A percentile compares a stretch with the other conserved stretches of the same genome.
These are phyloP conservation scores for Drosophila parthenogenetica DNA, from an alignment of 2,888 invertebrate genomes.

Conservation along the genomic window DNA sequence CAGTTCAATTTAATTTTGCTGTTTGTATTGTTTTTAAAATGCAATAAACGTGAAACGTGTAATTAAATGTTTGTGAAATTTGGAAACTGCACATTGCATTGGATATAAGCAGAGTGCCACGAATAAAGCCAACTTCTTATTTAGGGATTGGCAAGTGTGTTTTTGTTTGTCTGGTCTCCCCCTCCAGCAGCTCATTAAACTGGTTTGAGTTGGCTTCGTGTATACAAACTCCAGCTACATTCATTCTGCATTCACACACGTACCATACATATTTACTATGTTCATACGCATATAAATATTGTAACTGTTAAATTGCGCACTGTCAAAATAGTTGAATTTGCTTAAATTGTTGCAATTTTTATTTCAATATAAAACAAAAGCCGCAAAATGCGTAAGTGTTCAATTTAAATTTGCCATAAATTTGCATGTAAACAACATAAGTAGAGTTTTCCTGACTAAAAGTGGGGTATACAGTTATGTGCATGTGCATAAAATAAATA, in stretches of 20 bases:
- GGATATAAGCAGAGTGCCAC: background rate
- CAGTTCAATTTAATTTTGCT: constrained; percentile 47
- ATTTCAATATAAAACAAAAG: constrained; percentile 6
- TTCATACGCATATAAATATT: constrained; percentile 38
- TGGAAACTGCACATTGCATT: background rate
- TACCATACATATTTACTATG: constrained; percentile 22
- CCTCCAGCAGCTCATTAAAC: constrained; percentile 46
- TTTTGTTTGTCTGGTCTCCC: constrained; percentile 35
- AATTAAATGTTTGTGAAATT: constrained; percentile 24
- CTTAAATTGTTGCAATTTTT: constrained; percentile 8
- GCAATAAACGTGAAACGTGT: constrained; percentile 4
- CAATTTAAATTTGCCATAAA: constrained; percentile 6
- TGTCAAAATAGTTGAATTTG: constrained; percentile 5
- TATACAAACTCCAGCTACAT: constrained; percentile 35
- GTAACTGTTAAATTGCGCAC: constrained; percentile 21
- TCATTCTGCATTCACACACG: constrained; percentile 36
- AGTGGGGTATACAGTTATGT: background rate
- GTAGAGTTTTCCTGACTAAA: background rate
- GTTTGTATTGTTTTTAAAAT: constrained; percentile 40
- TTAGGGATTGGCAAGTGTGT: constrained; percentile 19
- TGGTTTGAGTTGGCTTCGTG: constrained; percentile 63
- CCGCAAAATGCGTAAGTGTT: constrained; percentile 52
- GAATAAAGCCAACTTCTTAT: constrained; percentile 4
- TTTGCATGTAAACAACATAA: constrained; percentile 2
- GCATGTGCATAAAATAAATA: background rate